Evolutionary conservation across 2,797 vertebrate species (phyloP).

Genomic region (Lycodopsis pacificus): DNA sequence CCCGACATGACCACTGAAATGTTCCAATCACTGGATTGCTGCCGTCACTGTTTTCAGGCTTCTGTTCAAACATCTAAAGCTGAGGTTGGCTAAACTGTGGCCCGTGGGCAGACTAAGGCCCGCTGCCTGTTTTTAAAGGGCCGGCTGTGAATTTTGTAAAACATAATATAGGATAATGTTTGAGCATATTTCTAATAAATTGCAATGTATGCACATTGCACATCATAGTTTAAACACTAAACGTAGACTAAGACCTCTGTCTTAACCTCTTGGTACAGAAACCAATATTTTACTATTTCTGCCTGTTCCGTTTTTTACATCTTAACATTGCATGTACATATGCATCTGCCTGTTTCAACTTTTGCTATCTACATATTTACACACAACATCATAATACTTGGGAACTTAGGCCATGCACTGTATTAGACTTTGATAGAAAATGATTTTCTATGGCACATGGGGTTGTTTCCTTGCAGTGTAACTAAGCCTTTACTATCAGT

Average conservation of each 20-base stretch:
- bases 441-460: not conserved
- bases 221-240: not conserved
- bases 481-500: not conserved
- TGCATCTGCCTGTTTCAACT: not conserved
- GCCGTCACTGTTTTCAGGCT: conserved; percentile 21
- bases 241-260: not conserved
- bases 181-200: not conserved
- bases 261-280: not conserved
- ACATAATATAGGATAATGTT: not conserved
- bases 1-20: conserved; percentile 38
- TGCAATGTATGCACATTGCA: not conserved
- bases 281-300: not conserved
- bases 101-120: not conserved
- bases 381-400: not conserved
- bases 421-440: not conserved
- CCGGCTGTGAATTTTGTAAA: not conserved
- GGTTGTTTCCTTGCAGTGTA: not conserved
- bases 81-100: not conserved
- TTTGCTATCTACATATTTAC: not conserved
- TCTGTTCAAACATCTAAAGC: conserved; percentile 16
- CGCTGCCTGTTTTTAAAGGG: not conserved
- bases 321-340: not conserved
- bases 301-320: not conserved
- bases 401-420: no score
- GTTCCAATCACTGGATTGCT: conserved; percentile 37